Base-by-base conservation (phyloP, 1,140 invertebrate genomes). In the Apis florea region DNA sequence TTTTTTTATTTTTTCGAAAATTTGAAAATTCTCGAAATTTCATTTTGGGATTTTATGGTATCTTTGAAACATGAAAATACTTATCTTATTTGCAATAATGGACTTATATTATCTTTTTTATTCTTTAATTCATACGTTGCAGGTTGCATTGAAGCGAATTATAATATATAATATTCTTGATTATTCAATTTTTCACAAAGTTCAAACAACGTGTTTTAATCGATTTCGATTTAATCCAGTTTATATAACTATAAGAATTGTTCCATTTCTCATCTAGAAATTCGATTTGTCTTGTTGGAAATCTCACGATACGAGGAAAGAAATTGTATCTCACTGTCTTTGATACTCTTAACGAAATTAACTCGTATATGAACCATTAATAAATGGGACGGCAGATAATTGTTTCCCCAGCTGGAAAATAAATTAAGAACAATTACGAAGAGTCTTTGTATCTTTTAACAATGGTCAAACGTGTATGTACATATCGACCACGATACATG, bases 341-440 rank as follows among this genome's bases (percentile, higher is more conserved):
- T 72, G 70, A 72, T 72, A 40, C 26, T 56, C 6, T 72, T 40
- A 72, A 56, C 19, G 53, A 58, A 56, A 72, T 72, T 72, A 72
- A 56, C 51, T 72, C 26, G 53, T 72, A 19, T 26, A 56, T 26
- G 53, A 11, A 13, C 70, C 53, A 72, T 72, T 72, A 58, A 21
- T 58, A 72, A 72, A 72, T 72, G 53, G 70, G 21, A 6, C 54
- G 31, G 13, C 19, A 24, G 31, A 72, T 58, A 59, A 72, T 72
- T 72, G 31, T 72, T 59, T 72, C 31, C 31, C 5, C 19, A 9
- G 8, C 70, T 72, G 54, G 13, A 40, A 72, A 72, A 72, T 26
- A 72, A 40, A 72, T 72, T 72, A 47, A 21, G 8, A 58, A 40
- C 54, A 72, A 72, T 72, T 72, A 58, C 19, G 54, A 19, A 59